Evolutionary conservation across 2,797 vertebrate species (phyloP).

Genomic region (Xerus rutilus): DNA sequence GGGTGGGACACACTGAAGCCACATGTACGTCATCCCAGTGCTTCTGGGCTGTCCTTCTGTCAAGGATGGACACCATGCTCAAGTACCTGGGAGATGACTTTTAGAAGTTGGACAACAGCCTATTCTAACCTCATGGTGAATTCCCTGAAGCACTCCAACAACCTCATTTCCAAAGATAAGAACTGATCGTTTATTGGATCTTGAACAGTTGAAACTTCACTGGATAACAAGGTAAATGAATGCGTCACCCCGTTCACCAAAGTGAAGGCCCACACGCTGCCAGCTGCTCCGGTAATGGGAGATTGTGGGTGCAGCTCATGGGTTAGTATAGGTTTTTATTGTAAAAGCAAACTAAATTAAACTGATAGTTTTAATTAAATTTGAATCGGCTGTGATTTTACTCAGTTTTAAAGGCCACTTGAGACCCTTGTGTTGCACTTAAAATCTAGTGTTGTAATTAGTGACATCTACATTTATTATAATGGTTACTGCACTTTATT

Average conservation of each 20-base stretch:
- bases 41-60: not conserved
- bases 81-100: not conserved
- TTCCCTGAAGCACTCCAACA: slow-evolving; percentile 28
- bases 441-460: slow-evolving; percentile 88
- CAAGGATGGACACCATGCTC: not conserved
- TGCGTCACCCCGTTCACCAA: not conserved
- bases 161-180: slow-evolving; percentile 2
- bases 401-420: slow-evolving; percentile 87
- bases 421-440: slow-evolving; percentile 86
- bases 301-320: slow-evolving; percentile 75
- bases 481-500: slow-evolving; percentile 87
- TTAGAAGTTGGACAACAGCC: not conserved
- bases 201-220: not conserved
- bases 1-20: not conserved
- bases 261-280: slow-evolving; percentile 48
- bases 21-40: too few species aligned
- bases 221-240: slow-evolving; percentile 73
- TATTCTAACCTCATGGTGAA: not conserved
- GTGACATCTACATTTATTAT: slow-evolving; percentile 88
- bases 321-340: slow-evolving; percentile 82
- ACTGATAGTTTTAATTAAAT: slow-evolving; percentile 90
- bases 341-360: slow-evolving; percentile 88
- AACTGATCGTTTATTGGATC: not conserved
- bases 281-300: slow-evolving; percentile 3
- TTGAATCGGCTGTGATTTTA: slow-evolving; percentile 88